A percentile compares a stretch with the other conserved stretches of the same genome.
Evolutionary conservation across 2,797 vertebrate species (phyloP).

Genomic region (Lophotriccus pileatus): DNA sequence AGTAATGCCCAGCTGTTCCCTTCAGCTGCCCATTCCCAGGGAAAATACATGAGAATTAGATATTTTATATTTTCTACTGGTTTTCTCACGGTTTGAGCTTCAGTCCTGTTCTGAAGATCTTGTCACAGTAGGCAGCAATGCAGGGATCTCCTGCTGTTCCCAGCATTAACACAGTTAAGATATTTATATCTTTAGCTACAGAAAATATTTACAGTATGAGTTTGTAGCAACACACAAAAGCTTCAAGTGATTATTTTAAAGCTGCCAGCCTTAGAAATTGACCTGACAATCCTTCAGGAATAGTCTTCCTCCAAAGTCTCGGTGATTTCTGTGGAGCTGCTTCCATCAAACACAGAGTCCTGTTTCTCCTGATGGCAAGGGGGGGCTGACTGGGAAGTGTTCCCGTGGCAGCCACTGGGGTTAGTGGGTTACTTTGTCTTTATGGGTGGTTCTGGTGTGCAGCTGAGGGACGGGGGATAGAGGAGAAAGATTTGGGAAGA

Average conservation of each 20-base stretch:
- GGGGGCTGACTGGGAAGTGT: accelerated
- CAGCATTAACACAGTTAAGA: background rate
- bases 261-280: background rate
- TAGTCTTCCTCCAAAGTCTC: background rate
- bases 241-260: background rate
- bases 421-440: background rate
- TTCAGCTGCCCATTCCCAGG: background rate
- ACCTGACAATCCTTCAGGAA: background rate
- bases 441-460: accelerated
- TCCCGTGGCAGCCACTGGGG: accelerated
- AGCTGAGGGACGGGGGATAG: background rate
- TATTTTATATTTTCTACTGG: background rate
- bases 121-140: background rate
- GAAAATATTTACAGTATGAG: background rate
- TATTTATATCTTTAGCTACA: background rate
- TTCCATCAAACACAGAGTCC: background rate
- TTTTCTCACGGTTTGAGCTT: background rate
- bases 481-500: background rate
- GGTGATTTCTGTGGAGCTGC: background rate
- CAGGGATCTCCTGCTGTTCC: background rate
- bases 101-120: background rate
- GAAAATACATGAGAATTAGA: background rate
- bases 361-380: background rate
- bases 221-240: background rate
- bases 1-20: background rate